These are phyloP conservation scores for Popillia japonica DNA, from an alignment of 1,140 invertebrate species.

Conservation along the genomic window DNA sequence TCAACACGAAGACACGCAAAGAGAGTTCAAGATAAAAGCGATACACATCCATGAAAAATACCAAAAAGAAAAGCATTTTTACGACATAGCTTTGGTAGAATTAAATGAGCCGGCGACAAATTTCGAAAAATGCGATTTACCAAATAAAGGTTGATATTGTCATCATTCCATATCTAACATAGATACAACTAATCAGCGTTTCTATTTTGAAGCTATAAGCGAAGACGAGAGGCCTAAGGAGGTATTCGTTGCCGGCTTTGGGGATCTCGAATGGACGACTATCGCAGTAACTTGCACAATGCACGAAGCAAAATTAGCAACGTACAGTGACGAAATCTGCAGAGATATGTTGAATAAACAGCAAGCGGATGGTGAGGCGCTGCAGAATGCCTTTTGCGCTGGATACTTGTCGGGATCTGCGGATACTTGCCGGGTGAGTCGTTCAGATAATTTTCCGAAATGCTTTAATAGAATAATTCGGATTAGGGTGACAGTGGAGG, in stretches of 20 bases:
- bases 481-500: conserved; percentile 57
- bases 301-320: conserved; percentile 51
- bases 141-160: conserved; percentile 17
- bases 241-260: conserved; percentile 50
- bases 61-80: conserved; percentile 51
- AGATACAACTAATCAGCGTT: neutral
- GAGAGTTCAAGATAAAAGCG: conserved; percentile 47
- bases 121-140: conserved; percentile 51
- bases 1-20: conserved; percentile 47
- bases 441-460: neutral
- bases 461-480: neutral
- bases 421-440: conserved; percentile 54
- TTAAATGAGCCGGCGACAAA: conserved; percentile 45
- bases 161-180: neutral
- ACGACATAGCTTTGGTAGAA: conserved; percentile 52
- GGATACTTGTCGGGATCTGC: conserved; percentile 54
- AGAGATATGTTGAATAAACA: conserved; percentile 48
- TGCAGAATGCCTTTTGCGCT: conserved; percentile 54
- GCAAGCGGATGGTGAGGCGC: conserved; percentile 42
- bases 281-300: conserved; percentile 49
- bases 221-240: conserved; percentile 43
- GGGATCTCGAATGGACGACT: conserved; percentile 47
- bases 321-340: conserved; percentile 48
- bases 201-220: neutral
- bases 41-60: conserved; percentile 54